These are phyloP conservation scores for Protosalanx chinensis DNA, from an alignment of 2,797 vertebrate species.

Conservation along the genomic window DNA sequence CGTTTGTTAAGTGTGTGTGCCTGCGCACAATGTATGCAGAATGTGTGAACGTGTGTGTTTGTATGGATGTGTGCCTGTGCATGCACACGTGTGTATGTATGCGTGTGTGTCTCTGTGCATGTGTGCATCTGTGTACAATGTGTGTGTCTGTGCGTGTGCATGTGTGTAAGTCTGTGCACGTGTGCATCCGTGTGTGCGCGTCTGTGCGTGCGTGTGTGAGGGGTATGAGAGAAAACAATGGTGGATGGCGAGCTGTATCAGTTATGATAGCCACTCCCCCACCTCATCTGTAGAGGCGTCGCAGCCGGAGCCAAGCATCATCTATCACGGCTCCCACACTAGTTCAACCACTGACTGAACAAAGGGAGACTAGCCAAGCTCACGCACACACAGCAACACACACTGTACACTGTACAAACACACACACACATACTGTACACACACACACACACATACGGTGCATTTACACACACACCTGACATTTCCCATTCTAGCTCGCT, in stretches of 20 bases:
- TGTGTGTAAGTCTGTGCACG: not conserved
- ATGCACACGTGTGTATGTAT: not conserved
- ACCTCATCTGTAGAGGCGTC: not conserved
- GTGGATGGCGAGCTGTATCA: not conserved
- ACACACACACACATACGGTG: too few relatives aligned
- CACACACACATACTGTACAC: too few relatives aligned
- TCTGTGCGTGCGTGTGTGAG: slow-evolving; percentile 32
- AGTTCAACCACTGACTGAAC: too few relatives aligned
- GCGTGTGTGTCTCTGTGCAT: not conserved
- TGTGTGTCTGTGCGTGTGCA: not conserved
- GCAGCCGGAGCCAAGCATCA: not conserved
- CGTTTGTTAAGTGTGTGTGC: not conserved
- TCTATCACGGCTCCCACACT: not conserved
- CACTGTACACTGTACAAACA: too few relatives aligned
- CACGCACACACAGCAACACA: not conserved
- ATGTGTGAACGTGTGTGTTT: not conserved
- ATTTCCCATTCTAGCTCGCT: not conserved
- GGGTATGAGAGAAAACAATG: not conserved
- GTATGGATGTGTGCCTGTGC: not conserved
- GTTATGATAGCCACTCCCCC: not conserved
- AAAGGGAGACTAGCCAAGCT: too few relatives aligned
- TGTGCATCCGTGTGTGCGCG: not conserved
- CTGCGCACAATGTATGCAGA: not conserved
- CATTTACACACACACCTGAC: not conserved
- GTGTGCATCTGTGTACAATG: not conserved